Percentiles rank a stretch among this genome's conserved stretches.
These are phyloP conservation scores for Tetragonisca angustula DNA, from an alignment of 2,888 invertebrate genomes.

Conservation along the genomic window DNA sequence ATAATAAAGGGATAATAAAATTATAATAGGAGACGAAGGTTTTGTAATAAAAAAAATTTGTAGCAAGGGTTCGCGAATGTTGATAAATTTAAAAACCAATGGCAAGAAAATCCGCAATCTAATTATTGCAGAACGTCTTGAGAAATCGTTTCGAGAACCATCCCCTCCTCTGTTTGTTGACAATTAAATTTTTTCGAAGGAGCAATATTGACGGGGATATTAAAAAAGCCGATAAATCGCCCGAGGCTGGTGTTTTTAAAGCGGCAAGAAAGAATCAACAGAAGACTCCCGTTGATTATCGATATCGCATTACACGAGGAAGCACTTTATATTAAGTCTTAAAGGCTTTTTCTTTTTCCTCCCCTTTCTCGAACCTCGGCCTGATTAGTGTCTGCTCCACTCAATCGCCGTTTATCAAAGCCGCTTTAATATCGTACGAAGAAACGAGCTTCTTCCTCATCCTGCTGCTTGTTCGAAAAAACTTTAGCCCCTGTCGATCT, in stretches of 20 bases:
- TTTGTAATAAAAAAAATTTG: background rate
- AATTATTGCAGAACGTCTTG: background rate
- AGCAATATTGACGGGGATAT: conserved; percentile 66
- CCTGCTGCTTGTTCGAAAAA: background rate
- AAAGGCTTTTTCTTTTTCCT: conserved; percentile 30
- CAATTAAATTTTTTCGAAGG: conserved; percentile 18
- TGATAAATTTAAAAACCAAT: background rate
- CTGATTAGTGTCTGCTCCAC: conserved; percentile 27
- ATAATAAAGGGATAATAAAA: too few relatives aligned
- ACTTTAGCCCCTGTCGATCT: too few relatives aligned
- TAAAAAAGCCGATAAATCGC: conserved; percentile 64
- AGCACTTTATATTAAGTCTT: conserved; percentile 76
- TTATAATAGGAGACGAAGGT: too few relatives aligned
- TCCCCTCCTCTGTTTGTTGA: background rate
- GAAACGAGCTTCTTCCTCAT: background rate
- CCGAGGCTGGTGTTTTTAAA: conserved; percentile 67
- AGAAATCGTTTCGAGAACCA: background rate
- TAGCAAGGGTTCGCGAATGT: background rate
- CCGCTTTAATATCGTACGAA: conserved; percentile 10
- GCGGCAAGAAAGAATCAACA: conserved; percentile 68
- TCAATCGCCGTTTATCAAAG: background rate
- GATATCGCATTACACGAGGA: conserved; percentile 78
- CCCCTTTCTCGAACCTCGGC: background rate
- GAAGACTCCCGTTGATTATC: conserved; percentile 69
- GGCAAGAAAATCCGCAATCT: background rate